Percentiles rank a stretch among this genome's conserved stretches.
Evolutionary conservation across 2,113 vertebrate genomes (phyloP).

Genomic region (Fukomys damarensis): DNA sequence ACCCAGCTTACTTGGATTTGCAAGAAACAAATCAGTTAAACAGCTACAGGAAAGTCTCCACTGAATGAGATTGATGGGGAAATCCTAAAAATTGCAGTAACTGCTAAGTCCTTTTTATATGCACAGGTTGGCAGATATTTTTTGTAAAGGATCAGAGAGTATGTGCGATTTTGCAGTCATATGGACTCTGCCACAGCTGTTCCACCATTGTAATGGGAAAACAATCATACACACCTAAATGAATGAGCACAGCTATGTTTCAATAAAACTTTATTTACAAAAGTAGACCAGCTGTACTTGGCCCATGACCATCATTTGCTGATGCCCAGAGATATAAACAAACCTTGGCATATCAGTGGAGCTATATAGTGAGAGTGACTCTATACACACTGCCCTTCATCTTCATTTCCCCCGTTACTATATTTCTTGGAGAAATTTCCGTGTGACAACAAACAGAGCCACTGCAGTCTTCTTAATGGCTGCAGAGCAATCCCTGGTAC

Average conservation of each 20-base stretch:
- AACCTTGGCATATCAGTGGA: not conserved
- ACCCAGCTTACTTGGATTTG: not conserved
- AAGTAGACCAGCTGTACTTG: not conserved
- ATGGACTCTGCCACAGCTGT: not conserved
- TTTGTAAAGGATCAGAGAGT: not conserved
- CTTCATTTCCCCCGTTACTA: not conserved
- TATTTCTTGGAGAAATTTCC: not conserved
- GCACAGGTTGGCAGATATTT: not conserved
- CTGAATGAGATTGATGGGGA: not conserved
- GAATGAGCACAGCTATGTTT: not conserved
- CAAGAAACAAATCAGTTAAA: not conserved
- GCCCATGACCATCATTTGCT: not conserved
- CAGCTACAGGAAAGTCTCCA: not conserved
- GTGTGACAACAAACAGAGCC: not conserved
- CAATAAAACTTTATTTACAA: not conserved
- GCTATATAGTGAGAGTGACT: not conserved
- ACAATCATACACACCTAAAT: not conserved
- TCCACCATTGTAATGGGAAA: not conserved
- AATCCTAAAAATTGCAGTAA: not conserved
- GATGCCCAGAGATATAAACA: not conserved
- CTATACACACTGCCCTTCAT: not conserved
- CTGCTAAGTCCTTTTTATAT: not conserved
- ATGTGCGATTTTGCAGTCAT: not conserved
- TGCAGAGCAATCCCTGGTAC: not conserved
- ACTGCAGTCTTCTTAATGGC: not conserved